Percentiles rank a stretch among this genome's conserved stretches.
These are phyloP conservation scores for Zonitis immaculata DNA, from an alignment of 2,888 invertebrate species.

Conservation along the genomic window DNA sequence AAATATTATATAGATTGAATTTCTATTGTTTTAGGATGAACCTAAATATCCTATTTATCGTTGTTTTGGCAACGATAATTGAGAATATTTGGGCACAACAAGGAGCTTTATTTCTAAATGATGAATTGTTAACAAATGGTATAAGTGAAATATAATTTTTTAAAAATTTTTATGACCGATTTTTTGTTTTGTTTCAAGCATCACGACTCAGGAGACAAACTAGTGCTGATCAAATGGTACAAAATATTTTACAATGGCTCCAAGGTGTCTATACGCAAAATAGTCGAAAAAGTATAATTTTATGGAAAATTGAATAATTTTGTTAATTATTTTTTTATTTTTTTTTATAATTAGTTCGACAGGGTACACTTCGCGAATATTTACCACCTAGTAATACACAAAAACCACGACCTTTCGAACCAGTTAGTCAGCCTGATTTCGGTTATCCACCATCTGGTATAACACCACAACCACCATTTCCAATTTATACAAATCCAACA, in stretches of 20 bases:
- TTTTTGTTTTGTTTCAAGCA: slow-evolving; percentile 18
- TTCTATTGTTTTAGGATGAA: slow-evolving; percentile 32
- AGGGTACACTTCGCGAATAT: slow-evolving; percentile 54
- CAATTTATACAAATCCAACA: slow-evolving; percentile 36
- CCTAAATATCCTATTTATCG: slow-evolving; percentile 24
- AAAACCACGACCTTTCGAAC: slow-evolving; percentile 66
- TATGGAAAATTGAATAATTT: neutral
- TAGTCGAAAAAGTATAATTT: slow-evolving; percentile 51
- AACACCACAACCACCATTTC: slow-evolving; percentile 43
- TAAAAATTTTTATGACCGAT: neutral
- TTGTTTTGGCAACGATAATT: slow-evolving; percentile 24
- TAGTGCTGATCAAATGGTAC: slow-evolving; percentile 67
- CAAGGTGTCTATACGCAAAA: slow-evolving; percentile 65
- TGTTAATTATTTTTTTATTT: neutral
- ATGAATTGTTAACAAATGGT: slow-evolving; percentile 28
- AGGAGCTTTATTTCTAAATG: slow-evolving; percentile 30
- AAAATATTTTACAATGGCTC: slow-evolving; percentile 70
- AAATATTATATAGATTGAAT: neutral
- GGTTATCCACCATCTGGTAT: slow-evolving; percentile 40
- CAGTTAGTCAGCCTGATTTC: slow-evolving; percentile 38
- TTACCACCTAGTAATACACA: slow-evolving; percentile 60
- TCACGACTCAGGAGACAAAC: slow-evolving; percentile 50
- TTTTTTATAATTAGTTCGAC: slow-evolving; percentile 56
- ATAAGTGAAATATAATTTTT: no score
- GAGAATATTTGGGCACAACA: slow-evolving; percentile 16